Conservation (phyloP, 1,140 invertebrate species). For the Mamestra configurata region DNA sequence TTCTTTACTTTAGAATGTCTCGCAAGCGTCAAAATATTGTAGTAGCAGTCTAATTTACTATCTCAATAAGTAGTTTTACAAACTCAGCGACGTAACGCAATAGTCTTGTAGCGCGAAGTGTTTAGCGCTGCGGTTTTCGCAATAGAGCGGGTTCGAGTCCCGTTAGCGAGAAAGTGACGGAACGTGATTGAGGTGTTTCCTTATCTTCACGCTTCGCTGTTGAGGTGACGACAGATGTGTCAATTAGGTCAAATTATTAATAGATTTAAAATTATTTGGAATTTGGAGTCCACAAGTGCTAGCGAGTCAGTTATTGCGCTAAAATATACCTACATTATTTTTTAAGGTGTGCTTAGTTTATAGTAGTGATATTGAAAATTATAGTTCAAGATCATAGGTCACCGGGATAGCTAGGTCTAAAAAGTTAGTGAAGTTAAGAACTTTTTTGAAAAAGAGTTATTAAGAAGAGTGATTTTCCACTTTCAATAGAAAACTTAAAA, state of each 20-base stretch:
- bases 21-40: too few relatives aligned
- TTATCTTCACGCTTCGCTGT: slow-evolving; percentile 24
- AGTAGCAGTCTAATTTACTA: too few relatives aligned
- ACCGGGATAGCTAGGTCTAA: too few relatives aligned
- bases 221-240: neutral
- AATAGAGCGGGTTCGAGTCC: slow-evolving; percentile 34
- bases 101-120: neutral
- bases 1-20: too few relatives aligned
- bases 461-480: too few relatives aligned
- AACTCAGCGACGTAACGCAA: neutral
- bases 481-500: too few relatives aligned
- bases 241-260: neutral
- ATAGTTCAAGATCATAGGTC: too few relatives aligned
- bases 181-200: slow-evolving; percentile 31
- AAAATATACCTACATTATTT: too few relatives aligned
- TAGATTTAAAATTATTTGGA: neutral
- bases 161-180: slow-evolving; percentile 45
- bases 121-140: slow-evolving; percentile 11
- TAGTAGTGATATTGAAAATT: too few relatives aligned
- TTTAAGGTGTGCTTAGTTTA: too few relatives aligned
- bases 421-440: too few relatives aligned
- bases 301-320: neutral
- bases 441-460: too few relatives aligned
- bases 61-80: neutral
- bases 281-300: neutral